A percentile compares a stretch with the other conserved stretches of the same genome.
Conservation (phyloP, 2,888 invertebrate species). For the Orthonevra nobilis region DNA sequence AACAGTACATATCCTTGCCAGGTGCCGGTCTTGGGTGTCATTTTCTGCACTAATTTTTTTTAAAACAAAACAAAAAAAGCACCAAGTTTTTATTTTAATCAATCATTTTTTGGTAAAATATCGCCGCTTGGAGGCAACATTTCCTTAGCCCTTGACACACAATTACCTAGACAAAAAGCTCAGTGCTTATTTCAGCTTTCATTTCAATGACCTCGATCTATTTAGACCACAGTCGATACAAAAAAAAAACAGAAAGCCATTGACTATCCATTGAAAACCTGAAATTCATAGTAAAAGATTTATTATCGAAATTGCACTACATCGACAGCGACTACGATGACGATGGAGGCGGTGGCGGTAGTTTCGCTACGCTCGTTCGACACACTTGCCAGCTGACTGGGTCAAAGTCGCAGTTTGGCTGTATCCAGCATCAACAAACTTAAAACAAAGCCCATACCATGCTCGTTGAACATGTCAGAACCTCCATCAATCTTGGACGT, state of each 20-base stretch:
- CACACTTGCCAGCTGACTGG: conserved; percentile 32
- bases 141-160: too few species aligned
- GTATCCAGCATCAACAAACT: conserved; percentile 15
- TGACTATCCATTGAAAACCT: conserved; percentile 26
- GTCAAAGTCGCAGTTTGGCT: conserved; percentile 44
- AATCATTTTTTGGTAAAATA: too few species aligned
- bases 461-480: conserved; percentile 47
- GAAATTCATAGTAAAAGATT: conserved; percentile 48
- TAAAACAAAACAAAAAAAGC: too few species aligned
- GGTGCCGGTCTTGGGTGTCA: too few species aligned
- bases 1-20: too few species aligned
- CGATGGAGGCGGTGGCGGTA: not conserved
- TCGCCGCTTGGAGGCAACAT: too few species aligned
- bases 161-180: too few species aligned
- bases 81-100: too few species aligned
- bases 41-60: too few species aligned
- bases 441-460: conserved; percentile 31
- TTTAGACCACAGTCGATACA: conserved; percentile 19
- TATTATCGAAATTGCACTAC: conserved; percentile 35
- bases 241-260: too few species aligned
- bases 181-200: too few species aligned
- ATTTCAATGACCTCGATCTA: too few species aligned
- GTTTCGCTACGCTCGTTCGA: conserved; percentile 5
- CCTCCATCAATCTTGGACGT: conserved; percentile 50
- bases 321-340: not conserved